Evolutionary conservation across 1,140 invertebrate species (phyloP), one percentile per base, ranked within the genome.

Genomic region (Papilio aristodemus): DNA sequence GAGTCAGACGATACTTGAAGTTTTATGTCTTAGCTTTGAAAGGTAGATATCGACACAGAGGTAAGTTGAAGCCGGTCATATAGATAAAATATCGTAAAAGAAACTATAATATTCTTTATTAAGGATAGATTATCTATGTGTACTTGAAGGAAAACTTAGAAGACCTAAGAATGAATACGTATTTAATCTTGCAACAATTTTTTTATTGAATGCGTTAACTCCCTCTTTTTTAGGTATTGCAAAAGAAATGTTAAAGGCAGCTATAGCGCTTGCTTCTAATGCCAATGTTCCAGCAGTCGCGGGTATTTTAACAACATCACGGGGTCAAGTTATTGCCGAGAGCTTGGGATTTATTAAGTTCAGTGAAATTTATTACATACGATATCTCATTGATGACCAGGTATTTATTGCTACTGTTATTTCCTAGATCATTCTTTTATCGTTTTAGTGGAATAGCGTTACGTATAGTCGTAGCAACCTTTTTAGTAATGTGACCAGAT

Each of bases 281-380:
- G 82, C 93, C 3, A 86, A 89, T 13, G 83, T 94, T 2, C 81
- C 87, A 0, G 92, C 92, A 0, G 76, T 94, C 10, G 87, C 89
- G 32, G 93, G 93, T 0, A 88, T 94, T 7, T 94, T 94, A 67
- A 92, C 92, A 0, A 92, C 89, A 1, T 89, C 75, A 2, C 71
- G 80, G 0, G 69, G 83, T 25, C 94, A 94, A 75, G 82, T 88
- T 36, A 73, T 91, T 0, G 93, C 92, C 0, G 75, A 80, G 6
- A 89, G 86, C 37, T 38, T 93, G 0, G 93, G 92, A 1, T 94
- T 94, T 43, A 37, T 83, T 59, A 88, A 91, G 17, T 73, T 87
- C 7, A 89, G 91, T 17, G 93, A 94, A 71, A 91, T 94, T 11
- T 90, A 87, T 17, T 95, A 94, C 70, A 82, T 88, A 0, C 86